Evolutionary conservation across 2,113 vertebrate genomes (phyloP).

Genomic region (Cephalopholis sonnerati): DNA sequence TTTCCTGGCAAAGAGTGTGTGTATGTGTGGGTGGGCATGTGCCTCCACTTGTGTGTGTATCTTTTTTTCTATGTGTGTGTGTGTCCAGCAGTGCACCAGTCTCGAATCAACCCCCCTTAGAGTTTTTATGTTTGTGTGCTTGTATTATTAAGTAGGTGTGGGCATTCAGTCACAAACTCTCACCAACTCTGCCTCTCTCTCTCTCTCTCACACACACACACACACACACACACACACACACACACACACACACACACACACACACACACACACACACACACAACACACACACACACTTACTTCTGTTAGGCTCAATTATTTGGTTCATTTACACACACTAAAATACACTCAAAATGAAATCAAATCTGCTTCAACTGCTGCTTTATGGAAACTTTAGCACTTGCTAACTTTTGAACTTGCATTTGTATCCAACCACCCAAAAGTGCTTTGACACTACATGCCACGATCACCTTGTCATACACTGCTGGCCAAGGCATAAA

Average conservation of each 20-base stretch:
- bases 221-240: neutral
- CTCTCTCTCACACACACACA: neutral
- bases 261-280: neutral
- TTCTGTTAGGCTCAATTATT: too few relatives aligned
- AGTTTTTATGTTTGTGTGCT: neutral
- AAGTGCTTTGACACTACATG: too few relatives aligned
- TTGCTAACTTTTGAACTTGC: too few relatives aligned
- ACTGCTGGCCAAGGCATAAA: too few relatives aligned
- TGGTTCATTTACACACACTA: too few relatives aligned
- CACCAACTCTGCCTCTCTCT: neutral
- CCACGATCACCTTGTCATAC: too few relatives aligned
- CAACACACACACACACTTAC: too few relatives aligned
- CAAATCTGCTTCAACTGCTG: too few relatives aligned
- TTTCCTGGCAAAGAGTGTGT: slow-evolving; percentile 18
- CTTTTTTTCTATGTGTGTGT: neutral
- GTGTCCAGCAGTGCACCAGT: slow-evolving; percentile 9
- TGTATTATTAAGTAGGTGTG: slow-evolving; percentile 28
- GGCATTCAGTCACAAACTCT: slow-evolving; percentile 24
- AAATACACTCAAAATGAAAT: too few relatives aligned
- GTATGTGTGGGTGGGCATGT: neutral
- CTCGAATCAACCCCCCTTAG: neutral
- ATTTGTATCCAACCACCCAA: too few relatives aligned
- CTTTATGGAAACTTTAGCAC: too few relatives aligned
- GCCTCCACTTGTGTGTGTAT: neutral
- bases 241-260: neutral